A percentile compares a stretch with the other conserved stretches of the same genome.
Evolutionary conservation across 2,797 vertebrate genomes (phyloP).

Genomic region (Phalloptychus januarius): DNA sequence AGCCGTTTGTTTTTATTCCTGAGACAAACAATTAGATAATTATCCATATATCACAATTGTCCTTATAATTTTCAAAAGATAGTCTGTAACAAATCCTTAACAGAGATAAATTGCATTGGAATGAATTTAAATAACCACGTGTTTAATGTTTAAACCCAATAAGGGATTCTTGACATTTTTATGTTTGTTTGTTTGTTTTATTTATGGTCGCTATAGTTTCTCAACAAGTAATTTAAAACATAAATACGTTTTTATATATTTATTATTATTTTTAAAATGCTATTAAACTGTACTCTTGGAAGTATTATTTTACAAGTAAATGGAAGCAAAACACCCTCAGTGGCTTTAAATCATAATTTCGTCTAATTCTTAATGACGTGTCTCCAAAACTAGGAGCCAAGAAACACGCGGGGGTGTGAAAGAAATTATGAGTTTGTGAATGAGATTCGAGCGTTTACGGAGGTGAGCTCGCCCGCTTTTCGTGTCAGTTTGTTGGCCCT

Average conservation of each 20-base stretch:
- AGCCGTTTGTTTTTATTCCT: neutral
- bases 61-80: neutral
- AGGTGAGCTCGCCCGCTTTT: constrained; percentile 33
- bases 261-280: neutral
- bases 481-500: constrained; percentile 56
- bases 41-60: neutral
- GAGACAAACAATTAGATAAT: neutral
- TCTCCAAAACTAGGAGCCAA: neutral
- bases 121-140: neutral
- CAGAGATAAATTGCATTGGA: neutral
- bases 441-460: constrained; percentile 21
- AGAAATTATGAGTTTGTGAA: constrained; percentile 37
- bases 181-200: neutral
- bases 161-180: neutral
- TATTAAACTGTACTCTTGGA: neutral
- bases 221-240: neutral
- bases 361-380: constrained; percentile 25
- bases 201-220: neutral
- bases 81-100: neutral
- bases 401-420: neutral
- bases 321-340: neutral
- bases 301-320: neutral
- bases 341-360: constrained; percentile 40
- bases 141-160: neutral
- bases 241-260: neutral